These are phyloP conservation scores for Ptilodon capucinus DNA, from an alignment of 2,888 invertebrate genomes.

Conservation along the genomic window DNA sequence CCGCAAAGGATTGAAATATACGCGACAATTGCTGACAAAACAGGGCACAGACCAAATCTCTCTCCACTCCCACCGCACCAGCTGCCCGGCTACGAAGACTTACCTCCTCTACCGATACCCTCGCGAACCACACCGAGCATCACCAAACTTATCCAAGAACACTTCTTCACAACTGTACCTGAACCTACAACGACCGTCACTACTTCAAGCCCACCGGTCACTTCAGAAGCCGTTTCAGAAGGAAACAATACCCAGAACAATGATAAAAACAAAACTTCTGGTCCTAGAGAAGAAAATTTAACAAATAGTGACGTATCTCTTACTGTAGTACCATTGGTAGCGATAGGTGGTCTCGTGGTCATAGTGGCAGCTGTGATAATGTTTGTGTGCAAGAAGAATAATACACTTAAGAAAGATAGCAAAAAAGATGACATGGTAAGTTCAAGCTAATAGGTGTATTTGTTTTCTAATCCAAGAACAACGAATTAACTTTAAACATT, in stretches of 20 bases:
- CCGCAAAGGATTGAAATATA: constrained; percentile 70
- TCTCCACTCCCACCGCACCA: constrained; percentile 56
- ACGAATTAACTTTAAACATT: too few species aligned
- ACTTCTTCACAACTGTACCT: constrained; percentile 56
- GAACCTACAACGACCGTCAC: constrained; percentile 50
- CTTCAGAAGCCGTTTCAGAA: constrained; percentile 49
- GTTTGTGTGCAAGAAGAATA: constrained; percentile 88
- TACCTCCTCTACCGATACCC: constrained; percentile 44
- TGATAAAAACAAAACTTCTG: constrained; percentile 47
- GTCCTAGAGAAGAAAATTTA: constrained; percentile 61
- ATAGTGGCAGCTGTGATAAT: constrained; percentile 86
- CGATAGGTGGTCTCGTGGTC: constrained; percentile 86
- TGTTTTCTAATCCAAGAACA: too few species aligned
- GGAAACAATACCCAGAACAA: constrained; percentile 40
- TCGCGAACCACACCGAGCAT: constrained; percentile 47
- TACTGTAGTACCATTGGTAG: constrained; percentile 87
- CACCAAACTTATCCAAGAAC: constrained; percentile 57
- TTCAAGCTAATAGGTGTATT: not conserved
- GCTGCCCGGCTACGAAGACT: constrained; percentile 41
- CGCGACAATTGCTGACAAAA: constrained; percentile 62
- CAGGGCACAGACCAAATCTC: constrained; percentile 52
- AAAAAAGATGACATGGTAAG: constrained; percentile 89
- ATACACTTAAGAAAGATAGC: constrained; percentile 83
- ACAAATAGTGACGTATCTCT: constrained; percentile 80
- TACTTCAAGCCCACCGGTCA: constrained; percentile 49